Base-by-base conservation (phyloP, 2,888 invertebrate species). In the Nomada lathburiana region DNA sequence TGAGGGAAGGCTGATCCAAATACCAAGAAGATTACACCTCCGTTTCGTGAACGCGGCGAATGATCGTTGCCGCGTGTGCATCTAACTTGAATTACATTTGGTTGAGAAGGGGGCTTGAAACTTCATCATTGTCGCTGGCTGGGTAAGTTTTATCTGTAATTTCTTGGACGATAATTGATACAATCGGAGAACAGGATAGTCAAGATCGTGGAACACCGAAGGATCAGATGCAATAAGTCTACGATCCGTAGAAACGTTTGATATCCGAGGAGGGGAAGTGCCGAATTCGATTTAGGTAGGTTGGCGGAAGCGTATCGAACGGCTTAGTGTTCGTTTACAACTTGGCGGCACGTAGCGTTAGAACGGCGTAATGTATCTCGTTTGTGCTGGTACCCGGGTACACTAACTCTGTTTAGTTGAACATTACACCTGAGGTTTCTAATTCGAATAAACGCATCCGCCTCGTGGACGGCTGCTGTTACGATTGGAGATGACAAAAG, bases 391-490 rank as follows among this genome's bases (percentile, higher is more conserved):
- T 23, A n/a, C 68, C 29, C 72, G 71, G 64, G 55, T 73, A 70
- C 64, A 36, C 60, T 85, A 77, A 85, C 76, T 82, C 71, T 69
- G 79, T 85, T 84, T 85, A 82, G 82, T 79, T 76, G 75, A 74
- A 82, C 85, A 80, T 82, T 82, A 85, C 85, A 72, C 76, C 74
- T 72, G 85, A 62, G 76, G 70, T 69, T 69, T 74, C 79, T 82
- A 85, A 76, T 82, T 73, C 76, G 79, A 65, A 68, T 76, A 59
- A 85, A 85, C 82, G 73, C 72, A 78, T 75, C 52, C 71, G 36
- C n/a, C 42, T 53, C 29, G 65, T 36, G 72, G 60, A 57, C 26
- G 50, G 26, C 13, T 55, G 44, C n/a, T 62, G 18, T 50, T 23
- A 29, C 64, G 29, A 79, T 76, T 67, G 53, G n/a, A 13, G 70